Evolutionary conservation across 2,888 invertebrate species (phyloP), one percentile per base, ranked within the genome.

Genomic region (Andrena chrysosceles): DNA sequence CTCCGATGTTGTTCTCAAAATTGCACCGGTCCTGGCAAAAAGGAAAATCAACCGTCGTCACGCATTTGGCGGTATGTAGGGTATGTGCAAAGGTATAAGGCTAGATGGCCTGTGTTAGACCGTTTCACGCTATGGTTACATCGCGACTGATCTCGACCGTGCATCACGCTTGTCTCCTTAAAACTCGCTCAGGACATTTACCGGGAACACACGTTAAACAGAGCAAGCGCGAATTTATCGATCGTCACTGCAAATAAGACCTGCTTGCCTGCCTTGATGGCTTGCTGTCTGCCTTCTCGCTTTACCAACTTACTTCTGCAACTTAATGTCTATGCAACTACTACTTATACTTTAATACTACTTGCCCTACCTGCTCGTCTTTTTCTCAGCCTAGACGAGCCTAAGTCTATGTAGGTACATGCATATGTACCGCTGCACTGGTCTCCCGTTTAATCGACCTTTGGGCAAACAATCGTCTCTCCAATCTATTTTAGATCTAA

Each of bases 121-220:
- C 93, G 90, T 90, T 88, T 89, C 91, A 90, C 90, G 89, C 91
- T 90, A 89, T 90, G 93, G 93, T 94, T 93, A 94, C 94, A 94
- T 93, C 92, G 93, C 93, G 93, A 93, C 93, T 93, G 93, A 92
- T 89, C 89, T 85, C 81, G 87, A 75, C 80, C 87, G 84, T 89
- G 86, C 87, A 87, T 88, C 89, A 73, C 83, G 84, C 64, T 75
- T 72, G 87, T 85, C 85, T 89, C 88, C 91, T 81, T 81, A 79
- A 83, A 87, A 82, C 87, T 75, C 78, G 80, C 76, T 77, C 79
- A 68, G 77, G 66, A 83, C 72, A 75, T 88, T 80, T 83, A 63
- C 83, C 80, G 76, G 83, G 77, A 56, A 73, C 74, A 26, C 13
- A 35, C 75, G 69, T 33, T 42, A 79, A 78, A 87, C 86, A 72